Percentiles rank a stretch among this genome's conserved stretches.
Conservation (phyloP, 1,140 invertebrate species). For the Drosophila navojoa region DNA sequence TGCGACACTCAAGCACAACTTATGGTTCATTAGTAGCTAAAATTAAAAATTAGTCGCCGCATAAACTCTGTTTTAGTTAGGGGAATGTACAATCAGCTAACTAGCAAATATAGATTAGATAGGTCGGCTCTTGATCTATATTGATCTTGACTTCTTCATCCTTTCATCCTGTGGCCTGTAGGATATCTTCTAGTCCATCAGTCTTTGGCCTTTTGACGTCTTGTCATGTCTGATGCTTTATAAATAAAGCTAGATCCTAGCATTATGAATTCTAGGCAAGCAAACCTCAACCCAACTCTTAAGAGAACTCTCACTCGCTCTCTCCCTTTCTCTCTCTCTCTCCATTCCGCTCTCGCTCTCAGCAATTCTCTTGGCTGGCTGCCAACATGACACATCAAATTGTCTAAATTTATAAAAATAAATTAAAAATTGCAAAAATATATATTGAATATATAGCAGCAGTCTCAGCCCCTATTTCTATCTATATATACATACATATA, state of each 20-base stretch:
- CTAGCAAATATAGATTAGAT: too few relatives aligned
- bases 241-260: conserved; percentile 39
- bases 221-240: conserved; percentile 38
- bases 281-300: neutral
- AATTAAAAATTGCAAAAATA: conserved; percentile 36
- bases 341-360: conserved; percentile 28
- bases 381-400: conserved; percentile 79
- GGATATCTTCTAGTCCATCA: too few relatives aligned
- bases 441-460: conserved; percentile 43
- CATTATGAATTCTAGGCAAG: conserved; percentile 60
- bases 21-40: too few relatives aligned
- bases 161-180: too few relatives aligned
- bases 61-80: too few relatives aligned
- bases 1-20: too few relatives aligned
- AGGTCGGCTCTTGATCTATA: too few relatives aligned
- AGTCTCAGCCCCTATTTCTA: conserved; percentile 24
- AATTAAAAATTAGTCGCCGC: too few relatives aligned
- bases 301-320: conserved; percentile 1
- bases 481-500: conserved; percentile 11
- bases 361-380: conserved; percentile 37
- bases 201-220: conserved; percentile 5
- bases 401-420: conserved; percentile 65
- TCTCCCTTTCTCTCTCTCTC: conserved; percentile 12
- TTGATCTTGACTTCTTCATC: too few relatives aligned
- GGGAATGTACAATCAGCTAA: too few relatives aligned